A percentile compares a stretch with the other conserved stretches of the same genome.
phyloP scores from a whole-genome alignment of 2,888 invertebrate species.

The Hemicrepidius hirtus region DNA sequence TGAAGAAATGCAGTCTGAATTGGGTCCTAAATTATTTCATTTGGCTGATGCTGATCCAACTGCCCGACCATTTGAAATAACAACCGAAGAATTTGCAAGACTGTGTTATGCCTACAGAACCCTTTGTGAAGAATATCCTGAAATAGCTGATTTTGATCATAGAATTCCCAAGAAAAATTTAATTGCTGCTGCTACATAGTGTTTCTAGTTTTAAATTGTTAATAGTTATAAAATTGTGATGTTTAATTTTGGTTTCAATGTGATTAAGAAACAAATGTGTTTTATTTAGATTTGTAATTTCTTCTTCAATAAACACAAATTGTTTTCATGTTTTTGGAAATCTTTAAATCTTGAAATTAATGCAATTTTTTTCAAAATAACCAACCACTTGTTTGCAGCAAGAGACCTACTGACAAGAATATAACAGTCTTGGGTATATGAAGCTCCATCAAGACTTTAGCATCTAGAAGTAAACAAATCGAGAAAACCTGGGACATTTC shows the following conservation, averaged over 20 bases:
- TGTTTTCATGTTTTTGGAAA: too few relatives aligned
- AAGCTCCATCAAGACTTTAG: too few relatives aligned
- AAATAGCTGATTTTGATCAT: conserved; percentile 80
- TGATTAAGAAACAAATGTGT: background rate
- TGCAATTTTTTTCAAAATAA: too few relatives aligned
- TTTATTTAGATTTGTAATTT: background rate
- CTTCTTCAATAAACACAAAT: too few relatives aligned
- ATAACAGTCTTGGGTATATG: too few relatives aligned
- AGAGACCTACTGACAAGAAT: too few relatives aligned
- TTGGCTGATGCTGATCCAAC: conserved; percentile 83
- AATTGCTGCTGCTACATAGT: conserved; percentile 30
- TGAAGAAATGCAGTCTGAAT: conserved; percentile 77
- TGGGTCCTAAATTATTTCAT: conserved; percentile 79
- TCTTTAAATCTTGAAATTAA: too few relatives aligned
- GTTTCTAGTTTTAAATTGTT: background rate
- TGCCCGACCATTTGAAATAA: conserved; percentile 82
- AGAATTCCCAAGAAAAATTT: conserved; percentile 72
- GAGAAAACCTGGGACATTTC: too few relatives aligned
- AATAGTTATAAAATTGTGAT: background rate
- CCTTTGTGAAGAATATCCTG: conserved; percentile 81
- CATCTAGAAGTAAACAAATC: too few relatives aligned
- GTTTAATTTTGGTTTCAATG: background rate
- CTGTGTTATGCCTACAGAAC: conserved; percentile 86
- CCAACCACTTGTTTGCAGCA: too few relatives aligned
- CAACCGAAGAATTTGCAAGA: conserved; percentile 85